Percentiles rank a stretch among this genome's conserved stretches.
Conservation (phyloP, 2,888 invertebrate species). For the Xanthorhoe spadicearia region DNA sequence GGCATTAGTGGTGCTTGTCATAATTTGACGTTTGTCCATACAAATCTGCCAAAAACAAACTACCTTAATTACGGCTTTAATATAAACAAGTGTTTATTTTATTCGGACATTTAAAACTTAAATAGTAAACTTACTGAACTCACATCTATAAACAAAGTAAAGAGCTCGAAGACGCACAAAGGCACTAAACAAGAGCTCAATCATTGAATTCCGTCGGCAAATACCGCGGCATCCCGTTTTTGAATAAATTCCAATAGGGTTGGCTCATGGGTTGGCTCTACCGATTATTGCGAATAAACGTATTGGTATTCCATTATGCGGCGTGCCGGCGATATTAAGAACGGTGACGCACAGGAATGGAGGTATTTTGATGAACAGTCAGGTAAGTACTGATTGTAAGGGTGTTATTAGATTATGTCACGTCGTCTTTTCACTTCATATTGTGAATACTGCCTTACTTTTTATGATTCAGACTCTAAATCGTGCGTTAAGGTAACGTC, state of each 20-base stretch:
- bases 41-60: too few relatives aligned
- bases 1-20: too few relatives aligned
- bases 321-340: constrained; percentile 32
- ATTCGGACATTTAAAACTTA: too few relatives aligned
- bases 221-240: constrained; percentile 59
- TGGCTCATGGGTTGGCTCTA: constrained; percentile 62
- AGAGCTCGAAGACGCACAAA: not conserved
- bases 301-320: constrained; percentile 75
- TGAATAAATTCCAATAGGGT: constrained; percentile 67
- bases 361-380: constrained; percentile 43
- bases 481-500: too few relatives aligned
- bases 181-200: constrained; percentile 10
- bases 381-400: not conserved
- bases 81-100: too few relatives aligned
- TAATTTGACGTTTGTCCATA: too few relatives aligned
- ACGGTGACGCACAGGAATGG: constrained; percentile 63
- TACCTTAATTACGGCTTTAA: too few relatives aligned
- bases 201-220: constrained; percentile 46
- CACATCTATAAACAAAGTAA: not conserved
- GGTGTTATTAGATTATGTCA: not conserved
- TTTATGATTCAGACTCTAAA: too few relatives aligned
- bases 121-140: not conserved
- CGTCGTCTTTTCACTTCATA: not conserved
- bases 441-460: too few relatives aligned
- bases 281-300: constrained; percentile 72